A percentile compares a stretch with the other conserved stretches of the same genome.
Conservation (phyloP, 2,797 vertebrate species). For the Buphagus erythrorhynchus region DNA sequence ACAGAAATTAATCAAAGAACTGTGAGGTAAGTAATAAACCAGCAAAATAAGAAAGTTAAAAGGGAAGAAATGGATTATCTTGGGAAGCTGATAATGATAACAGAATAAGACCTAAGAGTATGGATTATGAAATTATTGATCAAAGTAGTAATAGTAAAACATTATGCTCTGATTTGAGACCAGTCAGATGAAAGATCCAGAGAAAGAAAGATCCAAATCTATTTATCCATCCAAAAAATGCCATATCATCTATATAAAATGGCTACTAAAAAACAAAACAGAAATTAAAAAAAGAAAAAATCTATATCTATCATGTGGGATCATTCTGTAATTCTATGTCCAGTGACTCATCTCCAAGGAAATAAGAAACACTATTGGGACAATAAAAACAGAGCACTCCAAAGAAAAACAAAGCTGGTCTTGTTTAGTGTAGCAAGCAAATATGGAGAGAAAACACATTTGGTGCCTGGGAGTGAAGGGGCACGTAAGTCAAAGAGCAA, state of each 20-base stretch:
- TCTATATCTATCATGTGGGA: background rate
- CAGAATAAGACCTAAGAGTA: background rate
- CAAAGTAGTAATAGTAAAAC: background rate
- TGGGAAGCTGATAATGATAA: background rate
- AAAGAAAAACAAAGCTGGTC: background rate
- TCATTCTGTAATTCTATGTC: background rate
- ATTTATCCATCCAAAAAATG: background rate
- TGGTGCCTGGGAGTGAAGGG: background rate
- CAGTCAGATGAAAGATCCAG: background rate
- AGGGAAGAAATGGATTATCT: background rate
- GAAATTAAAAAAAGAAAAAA: background rate
- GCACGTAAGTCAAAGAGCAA: background rate
- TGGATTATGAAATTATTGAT: background rate
- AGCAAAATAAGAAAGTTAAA: background rate
- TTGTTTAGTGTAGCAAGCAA: background rate
- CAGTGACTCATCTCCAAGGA: background rate
- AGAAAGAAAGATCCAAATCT: background rate
- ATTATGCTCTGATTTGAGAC: background rate
- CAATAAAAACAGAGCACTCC: background rate
- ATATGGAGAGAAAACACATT: background rate
- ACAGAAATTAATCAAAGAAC: background rate
- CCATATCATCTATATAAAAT: background rate
- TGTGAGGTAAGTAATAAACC: background rate
- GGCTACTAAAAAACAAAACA: background rate
- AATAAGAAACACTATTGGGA: background rate